Evolutionary conservation across 2,888 invertebrate species (phyloP).

Genomic region (Melanostoma scalare): DNA sequence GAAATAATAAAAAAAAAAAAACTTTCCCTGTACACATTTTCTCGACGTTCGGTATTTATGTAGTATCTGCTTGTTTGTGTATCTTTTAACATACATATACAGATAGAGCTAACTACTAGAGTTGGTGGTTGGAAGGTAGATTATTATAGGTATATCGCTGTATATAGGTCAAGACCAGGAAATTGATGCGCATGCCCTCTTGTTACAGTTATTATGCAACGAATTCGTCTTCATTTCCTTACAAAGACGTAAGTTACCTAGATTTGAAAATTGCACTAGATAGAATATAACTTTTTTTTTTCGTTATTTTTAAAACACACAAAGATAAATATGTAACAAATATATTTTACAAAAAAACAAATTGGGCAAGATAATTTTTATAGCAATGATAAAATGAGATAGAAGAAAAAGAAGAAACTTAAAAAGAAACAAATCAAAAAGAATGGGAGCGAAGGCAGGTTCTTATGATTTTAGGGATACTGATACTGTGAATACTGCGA

Average conservation of each 20-base stretch:
- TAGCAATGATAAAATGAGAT: constrained; percentile 8
- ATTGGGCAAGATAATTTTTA: constrained; percentile 5
- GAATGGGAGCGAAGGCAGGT: too few species aligned
- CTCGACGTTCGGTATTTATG: constrained; percentile 16
- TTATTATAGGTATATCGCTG: background rate
- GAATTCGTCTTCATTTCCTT: constrained; percentile 61
- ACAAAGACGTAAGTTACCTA: constrained; percentile 8
- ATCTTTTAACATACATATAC: constrained; percentile 5
- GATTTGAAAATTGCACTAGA: constrained; percentile 53
- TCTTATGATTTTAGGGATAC: too few species aligned
- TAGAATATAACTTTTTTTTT: constrained; percentile 16
- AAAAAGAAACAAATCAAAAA: constrained; percentile 7
- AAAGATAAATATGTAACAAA: constrained; percentile 7
- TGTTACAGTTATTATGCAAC: constrained; percentile 71
- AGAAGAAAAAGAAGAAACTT: constrained; percentile 20
- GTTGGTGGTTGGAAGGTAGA: constrained; percentile 5
- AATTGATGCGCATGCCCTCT: constrained; percentile 71
- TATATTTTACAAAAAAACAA: background rate
- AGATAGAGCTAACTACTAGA: constrained; percentile 24
- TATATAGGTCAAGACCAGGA: constrained; percentile 69
- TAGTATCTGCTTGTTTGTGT: constrained; percentile 20
- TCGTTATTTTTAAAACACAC: background rate
- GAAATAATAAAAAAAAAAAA: background rate
- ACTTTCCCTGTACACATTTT: constrained; percentile 34
- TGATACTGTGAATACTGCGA: background rate